A percentile compares a stretch with the other conserved stretches of the same genome.
Evolutionary conservation across 2,888 invertebrate genomes (phyloP).

Genomic region (Ommatoiulus sabulosus): DNA sequence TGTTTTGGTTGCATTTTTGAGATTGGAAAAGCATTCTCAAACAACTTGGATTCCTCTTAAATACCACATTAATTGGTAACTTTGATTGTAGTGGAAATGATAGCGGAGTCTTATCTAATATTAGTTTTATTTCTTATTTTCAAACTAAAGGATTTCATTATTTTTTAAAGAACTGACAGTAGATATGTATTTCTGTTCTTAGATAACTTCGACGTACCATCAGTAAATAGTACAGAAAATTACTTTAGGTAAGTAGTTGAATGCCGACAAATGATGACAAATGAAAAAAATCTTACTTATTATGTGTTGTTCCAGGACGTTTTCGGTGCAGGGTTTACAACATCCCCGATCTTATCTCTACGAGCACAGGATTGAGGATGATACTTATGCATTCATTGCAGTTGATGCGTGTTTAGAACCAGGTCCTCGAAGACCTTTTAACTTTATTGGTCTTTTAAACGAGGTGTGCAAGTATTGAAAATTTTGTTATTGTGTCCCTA

Average conservation of each 20-base stretch:
- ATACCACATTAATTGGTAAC: too few species aligned
- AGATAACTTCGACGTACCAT: conserved; percentile 90
- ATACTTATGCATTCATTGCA: conserved; percentile 83
- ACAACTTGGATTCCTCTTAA: too few species aligned
- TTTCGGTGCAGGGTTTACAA: conserved; percentile 80
- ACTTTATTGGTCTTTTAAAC: conserved; percentile 80
- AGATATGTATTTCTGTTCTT: conserved; percentile 65
- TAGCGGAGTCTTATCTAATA: too few species aligned
- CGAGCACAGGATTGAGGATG: conserved; percentile 72
- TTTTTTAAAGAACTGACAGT: too few species aligned
- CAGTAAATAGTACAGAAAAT: conserved; percentile 77
- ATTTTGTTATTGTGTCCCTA: too few species aligned
- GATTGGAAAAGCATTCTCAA: too few species aligned
- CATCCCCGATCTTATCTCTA: conserved; percentile 82
- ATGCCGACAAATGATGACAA: neutral
- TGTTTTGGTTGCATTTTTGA: too few species aligned
- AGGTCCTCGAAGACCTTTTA: conserved; percentile 87
- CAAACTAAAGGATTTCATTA: too few species aligned
- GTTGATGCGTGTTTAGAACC: conserved; percentile 89
- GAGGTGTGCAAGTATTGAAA: conserved; percentile 63
- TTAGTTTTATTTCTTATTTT: too few species aligned
- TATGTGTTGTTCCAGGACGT: conserved; percentile 65
- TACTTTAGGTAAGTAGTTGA: conserved; percentile 71
- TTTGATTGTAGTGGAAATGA: too few species aligned
- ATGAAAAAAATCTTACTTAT: neutral